Percentiles rank a stretch among this genome's conserved stretches.
Conservation (phyloP, 2,888 invertebrate genomes). For the Drosophila peninsularis region DNA sequence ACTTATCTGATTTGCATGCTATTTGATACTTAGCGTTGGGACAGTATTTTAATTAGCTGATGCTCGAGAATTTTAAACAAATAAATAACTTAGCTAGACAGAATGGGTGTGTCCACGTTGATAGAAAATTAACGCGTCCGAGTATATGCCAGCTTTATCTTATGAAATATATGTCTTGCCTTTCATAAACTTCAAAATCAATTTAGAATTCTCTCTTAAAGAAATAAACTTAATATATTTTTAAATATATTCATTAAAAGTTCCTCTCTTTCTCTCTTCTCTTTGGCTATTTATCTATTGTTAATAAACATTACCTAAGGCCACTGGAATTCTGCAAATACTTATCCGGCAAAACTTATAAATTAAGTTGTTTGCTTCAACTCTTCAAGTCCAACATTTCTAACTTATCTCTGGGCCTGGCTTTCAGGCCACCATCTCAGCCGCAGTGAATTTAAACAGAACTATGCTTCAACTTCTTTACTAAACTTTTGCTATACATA, state of each 20-base stretch:
- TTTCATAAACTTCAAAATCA: no score
- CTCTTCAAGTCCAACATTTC: neutral
- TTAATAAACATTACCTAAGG: no score
- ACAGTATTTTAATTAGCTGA: conserved; percentile 40
- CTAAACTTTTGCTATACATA: conserved; percentile 30
- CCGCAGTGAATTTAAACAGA: conserved; percentile 15
- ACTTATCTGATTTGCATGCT: conserved; percentile 59
- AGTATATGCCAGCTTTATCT: neutral
- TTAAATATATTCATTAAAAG: no score
- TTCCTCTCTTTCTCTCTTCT: no score
- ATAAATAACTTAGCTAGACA: neutral
- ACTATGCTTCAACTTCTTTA: conserved; percentile 31
- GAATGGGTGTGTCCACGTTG: conserved; percentile 2
- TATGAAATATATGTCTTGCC: no score
- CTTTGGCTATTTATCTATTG: no score
- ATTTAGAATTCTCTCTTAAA: no score
- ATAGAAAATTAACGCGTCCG: neutral
- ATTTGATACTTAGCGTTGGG: conserved; percentile 44
- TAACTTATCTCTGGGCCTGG: conserved; percentile 5
- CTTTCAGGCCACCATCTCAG: neutral
- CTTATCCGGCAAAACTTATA: neutral
- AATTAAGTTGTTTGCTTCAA: conserved; percentile 2
- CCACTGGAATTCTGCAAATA: neutral
- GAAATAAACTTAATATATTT: no score
- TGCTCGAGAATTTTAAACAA: conserved; percentile 4